phyloP scores from a whole-genome alignment of 2,888 invertebrate genomes.

The Microdon myrmicae region DNA sequence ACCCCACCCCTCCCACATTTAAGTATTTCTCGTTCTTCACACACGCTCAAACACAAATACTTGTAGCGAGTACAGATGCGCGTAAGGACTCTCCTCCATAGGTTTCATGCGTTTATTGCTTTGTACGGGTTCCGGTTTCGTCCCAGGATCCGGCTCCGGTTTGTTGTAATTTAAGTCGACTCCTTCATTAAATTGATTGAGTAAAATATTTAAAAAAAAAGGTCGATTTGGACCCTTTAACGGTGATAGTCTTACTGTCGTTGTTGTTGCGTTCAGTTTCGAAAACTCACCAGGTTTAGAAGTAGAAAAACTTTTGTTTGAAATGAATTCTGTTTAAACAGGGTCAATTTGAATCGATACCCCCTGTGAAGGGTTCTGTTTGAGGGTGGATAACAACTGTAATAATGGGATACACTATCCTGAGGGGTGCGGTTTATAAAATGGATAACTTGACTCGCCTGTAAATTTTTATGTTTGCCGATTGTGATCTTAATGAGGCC shows the following conservation, averaged over 20 bases:
- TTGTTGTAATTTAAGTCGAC: constrained; percentile 40
- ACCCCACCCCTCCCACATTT: constrained; percentile 15
- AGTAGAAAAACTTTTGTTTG: constrained; percentile 8
- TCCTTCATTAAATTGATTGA: constrained; percentile 43
- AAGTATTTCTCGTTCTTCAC: not conserved
- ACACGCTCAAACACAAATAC: not conserved
- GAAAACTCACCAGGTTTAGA: not conserved
- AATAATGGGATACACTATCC: constrained; percentile 24
- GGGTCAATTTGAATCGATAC: constrained; percentile 26
- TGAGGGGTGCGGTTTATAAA: constrained; percentile 1
- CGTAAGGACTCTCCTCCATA: no score
- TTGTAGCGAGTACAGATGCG: not conserved
- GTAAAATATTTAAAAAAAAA: constrained; percentile 42
- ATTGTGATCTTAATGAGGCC: constrained; percentile 31
- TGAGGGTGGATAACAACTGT: constrained; percentile 2
- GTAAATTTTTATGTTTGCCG: constrained; percentile 15
- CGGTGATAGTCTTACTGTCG: constrained; percentile 2
- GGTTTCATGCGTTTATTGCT: constrained; percentile 30
- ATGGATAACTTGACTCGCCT: constrained; percentile 10
- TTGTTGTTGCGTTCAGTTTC: not conserved
- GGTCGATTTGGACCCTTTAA: constrained; percentile 36
- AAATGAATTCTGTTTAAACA: constrained; percentile 4
- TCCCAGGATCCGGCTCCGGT: no score
- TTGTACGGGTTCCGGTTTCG: no score
- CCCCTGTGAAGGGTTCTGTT: constrained; percentile 5